Evolutionary conservation across 2,113 vertebrate species (phyloP).

Genomic region (Pygoscelis antarcticus): DNA sequence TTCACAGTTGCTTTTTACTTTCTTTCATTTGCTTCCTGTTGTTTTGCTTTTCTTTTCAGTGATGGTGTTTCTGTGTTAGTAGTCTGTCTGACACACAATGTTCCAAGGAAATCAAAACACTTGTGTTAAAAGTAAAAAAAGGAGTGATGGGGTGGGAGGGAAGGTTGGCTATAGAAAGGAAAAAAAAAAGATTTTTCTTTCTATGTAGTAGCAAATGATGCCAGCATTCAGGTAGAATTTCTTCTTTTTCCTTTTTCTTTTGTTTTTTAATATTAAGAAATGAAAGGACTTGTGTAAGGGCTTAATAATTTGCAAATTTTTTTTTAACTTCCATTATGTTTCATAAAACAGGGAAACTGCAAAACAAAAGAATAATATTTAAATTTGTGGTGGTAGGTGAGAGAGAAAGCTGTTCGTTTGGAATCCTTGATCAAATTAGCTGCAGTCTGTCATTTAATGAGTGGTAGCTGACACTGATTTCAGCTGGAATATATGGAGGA

Average conservation of each 20-base stretch:
- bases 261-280: background rate
- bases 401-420: background rate
- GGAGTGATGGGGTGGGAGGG: background rate
- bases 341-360: slow-evolving; percentile 48
- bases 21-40: slow-evolving; percentile 70
- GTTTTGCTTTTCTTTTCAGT: slow-evolving; percentile 73
- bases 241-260: background rate
- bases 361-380: background rate
- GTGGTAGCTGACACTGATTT: slow-evolving; percentile 32
- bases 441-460: slow-evolving; percentile 2
- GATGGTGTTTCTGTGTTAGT: slow-evolving; percentile 76
- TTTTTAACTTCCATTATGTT: slow-evolving; percentile 18
- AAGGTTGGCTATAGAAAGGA: background rate
- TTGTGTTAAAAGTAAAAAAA: slow-evolving; percentile 55
- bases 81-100: slow-evolving; percentile 81
- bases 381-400: background rate
- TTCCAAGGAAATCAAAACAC: slow-evolving; percentile 71
- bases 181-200: background rate
- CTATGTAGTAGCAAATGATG: slow-evolving; percentile 26
- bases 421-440: slow-evolving; percentile 43
- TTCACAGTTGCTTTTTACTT: slow-evolving; percentile 77
- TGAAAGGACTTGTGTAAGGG: slow-evolving; percentile 42
- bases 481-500: slow-evolving; percentile 42
- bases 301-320: slow-evolving; percentile 28
- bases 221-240: background rate